Evolutionary conservation across 2,797 vertebrate species (phyloP).

Genomic region (Telmatherina bonti): DNA sequence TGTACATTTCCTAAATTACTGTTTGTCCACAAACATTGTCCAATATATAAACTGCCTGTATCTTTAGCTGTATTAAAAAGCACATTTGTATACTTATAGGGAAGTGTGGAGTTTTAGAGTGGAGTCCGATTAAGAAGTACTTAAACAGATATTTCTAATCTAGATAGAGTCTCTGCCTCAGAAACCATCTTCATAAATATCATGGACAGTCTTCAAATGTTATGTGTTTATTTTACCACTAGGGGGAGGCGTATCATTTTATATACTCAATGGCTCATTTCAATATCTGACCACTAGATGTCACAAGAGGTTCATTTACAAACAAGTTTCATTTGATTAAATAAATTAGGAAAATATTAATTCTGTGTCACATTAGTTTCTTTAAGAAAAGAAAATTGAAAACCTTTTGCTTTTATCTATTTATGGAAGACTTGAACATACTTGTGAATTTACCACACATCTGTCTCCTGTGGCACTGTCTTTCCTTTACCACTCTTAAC

Average conservation of each 20-base stretch:
- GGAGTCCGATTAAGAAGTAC: no score
- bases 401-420: neutral
- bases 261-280: neutral
- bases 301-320: conserved; percentile 46
- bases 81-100: neutral
- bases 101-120: neutral
- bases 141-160: neutral
- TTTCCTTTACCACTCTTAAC: neutral
- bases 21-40: neutral
- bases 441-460: neutral
- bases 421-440: neutral
- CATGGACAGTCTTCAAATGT: neutral
- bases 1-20: neutral
- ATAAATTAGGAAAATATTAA: neutral
- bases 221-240: conserved; percentile 22
- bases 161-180: neutral
- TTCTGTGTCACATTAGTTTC: neutral
- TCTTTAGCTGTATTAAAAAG: neutral
- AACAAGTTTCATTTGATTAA: neutral
- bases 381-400: neutral
- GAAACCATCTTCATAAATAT: conserved; percentile 3
- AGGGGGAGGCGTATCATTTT: conserved; percentile 28
- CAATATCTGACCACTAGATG: conserved; percentile 63
- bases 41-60: neutral
- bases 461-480: neutral